These are phyloP conservation scores for Phaedon cochleariae DNA, from an alignment of 2,888 invertebrate genomes.

Conservation along the genomic window DNA sequence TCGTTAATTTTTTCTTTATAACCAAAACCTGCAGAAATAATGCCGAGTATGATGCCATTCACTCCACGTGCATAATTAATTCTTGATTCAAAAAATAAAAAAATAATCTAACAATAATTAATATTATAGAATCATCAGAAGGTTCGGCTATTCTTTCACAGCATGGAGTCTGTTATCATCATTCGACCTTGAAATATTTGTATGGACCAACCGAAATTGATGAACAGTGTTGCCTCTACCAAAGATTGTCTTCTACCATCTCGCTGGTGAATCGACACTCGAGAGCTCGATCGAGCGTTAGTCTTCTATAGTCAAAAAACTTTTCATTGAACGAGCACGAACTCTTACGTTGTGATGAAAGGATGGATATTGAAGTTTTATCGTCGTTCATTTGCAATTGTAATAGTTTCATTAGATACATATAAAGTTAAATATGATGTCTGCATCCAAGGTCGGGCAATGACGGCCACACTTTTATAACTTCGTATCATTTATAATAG, in stretches of 20 bases:
- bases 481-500: neutral
- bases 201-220: slow-evolving; percentile 51
- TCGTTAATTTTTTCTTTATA: neutral
- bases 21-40: neutral
- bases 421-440: slow-evolving; percentile 3
- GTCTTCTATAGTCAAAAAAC: neutral
- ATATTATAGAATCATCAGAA: neutral
- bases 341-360: slow-evolving; percentile 1
- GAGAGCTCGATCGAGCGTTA: no score
- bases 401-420: slow-evolving; percentile 29
- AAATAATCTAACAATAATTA: neutral
- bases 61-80: neutral
- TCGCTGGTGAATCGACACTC: neutral
- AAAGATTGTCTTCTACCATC: no score
- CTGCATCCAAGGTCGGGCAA: slow-evolving; percentile 22
- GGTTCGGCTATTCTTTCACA: neutral
- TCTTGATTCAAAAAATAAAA: neutral
- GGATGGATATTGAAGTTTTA: slow-evolving; percentile 5
- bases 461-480: slow-evolving; percentile 14
- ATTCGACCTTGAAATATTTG: slow-evolving; percentile 57
- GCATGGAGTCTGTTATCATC: slow-evolving; percentile 48
- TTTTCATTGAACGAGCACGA: neutral
- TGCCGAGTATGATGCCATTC: neutral
- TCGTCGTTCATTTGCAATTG: slow-evolving; percentile 20
- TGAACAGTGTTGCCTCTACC: slow-evolving; percentile 45